Conservation (phyloP, 2,113 vertebrate genomes). For the Peromyscus californicus region DNA sequence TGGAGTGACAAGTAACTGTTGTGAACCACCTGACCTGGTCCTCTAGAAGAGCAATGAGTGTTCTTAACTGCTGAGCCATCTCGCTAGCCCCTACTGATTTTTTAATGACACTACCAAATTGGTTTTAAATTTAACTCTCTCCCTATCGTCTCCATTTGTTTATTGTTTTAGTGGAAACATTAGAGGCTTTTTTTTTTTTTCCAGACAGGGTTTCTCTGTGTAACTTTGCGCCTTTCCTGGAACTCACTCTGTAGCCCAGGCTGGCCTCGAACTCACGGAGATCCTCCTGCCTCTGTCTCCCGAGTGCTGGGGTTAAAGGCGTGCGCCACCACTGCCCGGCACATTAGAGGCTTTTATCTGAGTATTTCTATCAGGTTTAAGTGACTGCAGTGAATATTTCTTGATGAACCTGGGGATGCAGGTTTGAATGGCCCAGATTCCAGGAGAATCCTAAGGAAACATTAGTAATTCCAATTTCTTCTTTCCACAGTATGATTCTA, state of each 20-base stretch:
- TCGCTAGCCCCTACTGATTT: not conserved
- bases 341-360: not conserved
- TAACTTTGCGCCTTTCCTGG: no score
- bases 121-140: not conserved
- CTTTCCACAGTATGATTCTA: constrained; percentile 96
- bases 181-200: not conserved
- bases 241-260: no score
- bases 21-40: not conserved
- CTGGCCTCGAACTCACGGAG: no score
- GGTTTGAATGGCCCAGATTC: not conserved
- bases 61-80: not conserved
- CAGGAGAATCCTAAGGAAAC: constrained; percentile 55
- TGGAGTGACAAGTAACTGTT: not conserved
- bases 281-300: no score
- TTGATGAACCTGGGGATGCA: not conserved
- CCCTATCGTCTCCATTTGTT: no score
- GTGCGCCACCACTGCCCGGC: no score
- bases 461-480: constrained; percentile 72
- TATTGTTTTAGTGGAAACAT: constrained; percentile 13
- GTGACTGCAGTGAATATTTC: not conserved
- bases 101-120: not conserved
- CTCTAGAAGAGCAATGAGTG: not conserved
- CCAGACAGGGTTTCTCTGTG: no score
- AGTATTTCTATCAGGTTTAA: not conserved
- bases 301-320: no score